phyloP scores from a whole-genome alignment of 2,888 invertebrate species.

The Emmelina monodactyla region DNA sequence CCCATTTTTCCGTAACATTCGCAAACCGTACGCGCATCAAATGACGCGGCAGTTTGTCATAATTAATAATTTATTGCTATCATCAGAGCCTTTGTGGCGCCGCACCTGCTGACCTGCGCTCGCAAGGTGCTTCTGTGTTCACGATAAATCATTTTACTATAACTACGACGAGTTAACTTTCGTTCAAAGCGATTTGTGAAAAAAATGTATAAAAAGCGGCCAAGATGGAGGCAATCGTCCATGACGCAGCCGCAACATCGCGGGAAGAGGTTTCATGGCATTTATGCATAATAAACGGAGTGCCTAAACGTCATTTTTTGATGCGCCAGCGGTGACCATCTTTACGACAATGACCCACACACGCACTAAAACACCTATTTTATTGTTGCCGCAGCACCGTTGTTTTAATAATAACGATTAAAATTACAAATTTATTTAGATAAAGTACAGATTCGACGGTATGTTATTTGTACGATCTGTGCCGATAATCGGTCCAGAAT shows the following conservation, averaged over 20 bases:
- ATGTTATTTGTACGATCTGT: slow-evolving; percentile 22
- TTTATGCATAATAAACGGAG: slow-evolving; percentile 36
- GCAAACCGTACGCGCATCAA: slow-evolving; percentile 35
- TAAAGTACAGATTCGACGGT: slow-evolving; percentile 34
- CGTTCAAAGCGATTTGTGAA: slow-evolving; percentile 15
- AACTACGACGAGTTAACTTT: slow-evolving; percentile 4
- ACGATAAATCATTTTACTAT: slow-evolving; percentile 38
- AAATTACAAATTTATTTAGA: slow-evolving; percentile 56
- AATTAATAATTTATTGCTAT: slow-evolving; percentile 64
- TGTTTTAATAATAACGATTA: slow-evolving; percentile 59
- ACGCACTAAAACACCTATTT: slow-evolving; percentile 46
- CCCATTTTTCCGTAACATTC: slow-evolving; percentile 34
- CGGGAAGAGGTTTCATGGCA: slow-evolving; percentile 26
- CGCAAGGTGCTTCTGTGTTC: slow-evolving; percentile 56
- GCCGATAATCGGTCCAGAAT: slow-evolving; percentile 28
- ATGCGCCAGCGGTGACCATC: slow-evolving; percentile 41
- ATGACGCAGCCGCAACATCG: slow-evolving; percentile 29
- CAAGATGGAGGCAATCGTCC: background rate
- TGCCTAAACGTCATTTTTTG: slow-evolving; percentile 38
- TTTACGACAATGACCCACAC: slow-evolving; percentile 43
- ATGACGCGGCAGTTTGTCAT: slow-evolving; percentile 49
- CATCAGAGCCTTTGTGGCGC: slow-evolving; percentile 38
- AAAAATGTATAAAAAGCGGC: slow-evolving; percentile 20
- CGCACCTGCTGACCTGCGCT: slow-evolving; percentile 37
- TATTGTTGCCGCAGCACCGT: slow-evolving; percentile 45